phyloP scores from a whole-genome alignment of 1,140 invertebrate species.

The Chlorops oryzae region DNA sequence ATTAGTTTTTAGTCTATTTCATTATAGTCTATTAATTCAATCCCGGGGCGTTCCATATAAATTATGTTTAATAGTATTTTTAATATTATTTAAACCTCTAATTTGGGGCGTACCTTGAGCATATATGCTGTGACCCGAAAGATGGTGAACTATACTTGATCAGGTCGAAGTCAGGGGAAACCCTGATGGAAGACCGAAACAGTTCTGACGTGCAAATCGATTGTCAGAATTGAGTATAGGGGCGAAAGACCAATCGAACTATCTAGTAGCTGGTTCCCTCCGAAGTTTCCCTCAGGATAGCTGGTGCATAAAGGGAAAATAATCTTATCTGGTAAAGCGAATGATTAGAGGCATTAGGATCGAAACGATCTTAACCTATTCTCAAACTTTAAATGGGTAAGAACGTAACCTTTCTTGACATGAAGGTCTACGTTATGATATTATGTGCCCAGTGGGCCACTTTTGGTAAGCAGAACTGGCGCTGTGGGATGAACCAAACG shows the following conservation, averaged over 20 bases:
- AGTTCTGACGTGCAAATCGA: too few species aligned
- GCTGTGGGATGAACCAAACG: slow-evolving; percentile 80
- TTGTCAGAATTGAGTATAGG: too few species aligned
- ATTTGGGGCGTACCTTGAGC: slow-evolving; percentile 61
- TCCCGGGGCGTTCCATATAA: slow-evolving; percentile 45
- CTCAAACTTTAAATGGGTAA: too few species aligned
- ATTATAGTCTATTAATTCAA: slow-evolving; percentile 12
- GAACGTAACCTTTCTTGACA: too few species aligned
- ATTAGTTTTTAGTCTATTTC: slow-evolving; percentile 15
- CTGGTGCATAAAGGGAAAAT: too few species aligned
- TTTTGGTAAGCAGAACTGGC: slow-evolving; percentile 91
- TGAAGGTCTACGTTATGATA: too few species aligned
- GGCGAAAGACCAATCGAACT: too few species aligned
- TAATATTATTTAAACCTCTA: slow-evolving; percentile 23
- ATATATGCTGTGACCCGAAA: slow-evolving; percentile 76
- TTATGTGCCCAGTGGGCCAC: slow-evolving; percentile 71
- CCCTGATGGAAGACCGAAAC: slow-evolving; percentile 80
- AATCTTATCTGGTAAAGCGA: too few species aligned
- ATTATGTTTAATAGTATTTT: slow-evolving; percentile 20
- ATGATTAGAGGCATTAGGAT: too few species aligned
- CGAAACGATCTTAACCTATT: too few species aligned
- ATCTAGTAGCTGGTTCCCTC: too few species aligned
- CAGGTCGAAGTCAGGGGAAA: slow-evolving; percentile 82
- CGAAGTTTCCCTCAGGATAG: too few species aligned
- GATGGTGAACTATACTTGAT: slow-evolving; percentile 87